Conservation (phyloP, 2,797 vertebrate genomes). For the Gambelia wislizenii region DNA sequence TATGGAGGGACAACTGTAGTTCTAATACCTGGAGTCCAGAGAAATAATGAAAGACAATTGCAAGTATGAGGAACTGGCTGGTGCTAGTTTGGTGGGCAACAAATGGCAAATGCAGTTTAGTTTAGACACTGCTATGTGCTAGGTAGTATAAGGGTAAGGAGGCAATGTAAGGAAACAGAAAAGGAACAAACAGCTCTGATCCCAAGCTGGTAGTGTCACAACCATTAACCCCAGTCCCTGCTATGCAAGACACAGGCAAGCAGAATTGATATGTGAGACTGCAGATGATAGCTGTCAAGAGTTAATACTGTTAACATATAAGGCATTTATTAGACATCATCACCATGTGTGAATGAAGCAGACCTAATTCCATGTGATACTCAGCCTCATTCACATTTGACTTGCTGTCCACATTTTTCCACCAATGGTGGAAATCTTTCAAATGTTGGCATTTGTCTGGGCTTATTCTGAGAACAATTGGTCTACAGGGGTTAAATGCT, state of each 20-base stretch:
- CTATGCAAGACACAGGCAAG: not conserved
- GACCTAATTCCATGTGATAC: not conserved
- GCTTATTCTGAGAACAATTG: not conserved
- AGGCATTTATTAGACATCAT: not conserved
- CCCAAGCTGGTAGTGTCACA: not conserved
- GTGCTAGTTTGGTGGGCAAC: constrained; percentile 7
- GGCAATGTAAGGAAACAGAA: constrained; percentile 28
- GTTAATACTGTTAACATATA: not conserved
- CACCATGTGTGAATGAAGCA: constrained; percentile 12
- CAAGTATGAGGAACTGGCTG: constrained; percentile 8
- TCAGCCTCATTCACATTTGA: constrained; percentile 18
- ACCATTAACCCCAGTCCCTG: constrained; percentile 17
- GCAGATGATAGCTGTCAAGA: not conserved
- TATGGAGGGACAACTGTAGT: too few species aligned
- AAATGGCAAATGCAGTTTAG: constrained; percentile 10
- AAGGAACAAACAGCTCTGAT: constrained; percentile 23
- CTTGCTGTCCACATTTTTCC: constrained; percentile 11
- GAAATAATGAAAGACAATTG: not conserved
- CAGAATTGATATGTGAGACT: not conserved
- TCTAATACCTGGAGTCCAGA: constrained; percentile 27
- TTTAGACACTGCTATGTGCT: not conserved
- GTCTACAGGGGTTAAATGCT: not conserved
- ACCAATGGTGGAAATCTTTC: constrained; percentile 5
- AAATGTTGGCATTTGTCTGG: not conserved
- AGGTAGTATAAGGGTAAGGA: constrained; percentile 14